phyloP scores from a whole-genome alignment of 2,113 vertebrate genomes.

The Prunella fulvescens region DNA sequence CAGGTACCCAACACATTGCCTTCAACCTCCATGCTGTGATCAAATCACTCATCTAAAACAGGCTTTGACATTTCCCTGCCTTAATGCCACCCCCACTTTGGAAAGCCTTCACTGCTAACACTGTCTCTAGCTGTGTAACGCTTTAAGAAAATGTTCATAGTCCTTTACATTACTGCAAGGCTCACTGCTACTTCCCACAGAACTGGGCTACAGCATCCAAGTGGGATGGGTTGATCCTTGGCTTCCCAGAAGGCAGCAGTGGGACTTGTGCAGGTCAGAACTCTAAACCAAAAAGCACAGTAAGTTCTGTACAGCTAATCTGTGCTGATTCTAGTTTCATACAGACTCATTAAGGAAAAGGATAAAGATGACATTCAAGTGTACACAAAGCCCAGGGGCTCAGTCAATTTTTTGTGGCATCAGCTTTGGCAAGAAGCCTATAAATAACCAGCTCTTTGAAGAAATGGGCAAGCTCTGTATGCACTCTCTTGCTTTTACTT shows the following conservation, averaged over 20 bases:
- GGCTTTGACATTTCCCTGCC: conserved; percentile 35
- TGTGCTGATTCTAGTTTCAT: neutral
- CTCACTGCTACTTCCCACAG: neutral
- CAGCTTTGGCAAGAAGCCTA: neutral
- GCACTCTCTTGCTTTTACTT: neutral
- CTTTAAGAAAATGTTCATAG: neutral
- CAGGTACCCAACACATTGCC: neutral
- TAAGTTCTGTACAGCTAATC: neutral
- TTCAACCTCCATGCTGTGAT: neutral
- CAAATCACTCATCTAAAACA: conserved; percentile 13
- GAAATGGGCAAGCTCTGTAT: neutral
- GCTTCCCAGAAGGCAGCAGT: neutral
- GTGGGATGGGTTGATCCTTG: neutral
- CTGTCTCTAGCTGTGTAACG: neutral
- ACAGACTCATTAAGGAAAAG: neutral
- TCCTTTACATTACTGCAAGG: neutral
- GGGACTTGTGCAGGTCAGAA: neutral
- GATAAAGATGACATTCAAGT: neutral
- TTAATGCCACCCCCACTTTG: neutral
- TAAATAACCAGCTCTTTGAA: neutral
- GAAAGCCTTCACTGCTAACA: neutral
- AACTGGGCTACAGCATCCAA: neutral
- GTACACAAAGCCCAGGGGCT: neutral
- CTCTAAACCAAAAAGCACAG: neutral
- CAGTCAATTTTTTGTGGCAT: neutral